Percentiles rank a stretch among this genome's conserved stretches.
Conservation (phyloP, 2,113 vertebrate genomes). For the Anhinga anhinga region DNA sequence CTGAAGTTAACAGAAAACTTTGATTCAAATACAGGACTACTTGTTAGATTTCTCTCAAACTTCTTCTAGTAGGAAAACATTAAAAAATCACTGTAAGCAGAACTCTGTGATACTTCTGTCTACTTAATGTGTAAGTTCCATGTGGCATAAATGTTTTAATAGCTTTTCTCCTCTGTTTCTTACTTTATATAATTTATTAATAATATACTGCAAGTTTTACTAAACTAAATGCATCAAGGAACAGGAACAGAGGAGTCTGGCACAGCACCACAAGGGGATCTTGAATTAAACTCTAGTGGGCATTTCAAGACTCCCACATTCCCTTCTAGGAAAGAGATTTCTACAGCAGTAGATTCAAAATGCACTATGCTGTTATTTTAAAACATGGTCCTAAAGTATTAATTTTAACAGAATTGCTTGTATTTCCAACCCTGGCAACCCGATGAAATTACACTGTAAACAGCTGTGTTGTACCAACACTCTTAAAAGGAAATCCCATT, state of each 20-base stretch:
- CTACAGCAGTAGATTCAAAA: neutral
- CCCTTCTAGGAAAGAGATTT: neutral
- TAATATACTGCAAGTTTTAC: neutral
- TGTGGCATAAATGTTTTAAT: neutral
- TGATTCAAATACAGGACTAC: neutral
- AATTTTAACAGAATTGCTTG: neutral
- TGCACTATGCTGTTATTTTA: neutral
- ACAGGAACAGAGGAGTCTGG: neutral
- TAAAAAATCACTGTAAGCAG: neutral
- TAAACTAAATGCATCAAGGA: neutral
- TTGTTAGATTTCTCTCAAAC: neutral
- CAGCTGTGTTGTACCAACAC: neutral
- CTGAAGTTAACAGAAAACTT: neutral
- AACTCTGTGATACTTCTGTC: neutral
- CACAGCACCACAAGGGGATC: neutral
- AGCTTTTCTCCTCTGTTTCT: neutral
- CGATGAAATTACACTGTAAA: neutral
- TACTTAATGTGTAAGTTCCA: neutral
- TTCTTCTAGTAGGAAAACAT: neutral
- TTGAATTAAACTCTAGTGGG: neutral
- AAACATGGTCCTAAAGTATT: neutral
- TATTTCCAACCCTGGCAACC: neutral
- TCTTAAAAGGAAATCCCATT: neutral
- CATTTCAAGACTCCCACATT: neutral
- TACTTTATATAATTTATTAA: conserved; percentile 9